Evolutionary conservation across 2,113 vertebrate genomes (phyloP).

Genomic region (Notechis scutatus): DNA sequence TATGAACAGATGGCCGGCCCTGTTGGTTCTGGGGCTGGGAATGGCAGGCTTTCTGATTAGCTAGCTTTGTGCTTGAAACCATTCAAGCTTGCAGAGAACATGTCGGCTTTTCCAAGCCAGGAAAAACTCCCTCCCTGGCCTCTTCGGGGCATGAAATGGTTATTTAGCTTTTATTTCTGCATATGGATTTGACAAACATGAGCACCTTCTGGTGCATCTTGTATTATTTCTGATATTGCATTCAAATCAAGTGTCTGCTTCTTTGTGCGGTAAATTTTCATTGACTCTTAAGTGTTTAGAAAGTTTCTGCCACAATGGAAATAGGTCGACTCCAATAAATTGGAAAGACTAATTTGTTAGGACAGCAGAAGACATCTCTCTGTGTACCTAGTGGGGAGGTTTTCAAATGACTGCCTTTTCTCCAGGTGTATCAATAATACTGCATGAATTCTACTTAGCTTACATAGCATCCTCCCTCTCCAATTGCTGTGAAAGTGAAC

Average conservation of each 20-base stretch:
- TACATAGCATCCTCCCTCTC: neutral
- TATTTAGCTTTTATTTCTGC: neutral
- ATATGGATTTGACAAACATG: neutral
- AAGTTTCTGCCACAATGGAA: neutral
- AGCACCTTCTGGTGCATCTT: neutral
- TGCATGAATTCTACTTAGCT: neutral
- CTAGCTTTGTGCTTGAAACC: conserved; percentile 55
- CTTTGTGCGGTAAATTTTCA: neutral
- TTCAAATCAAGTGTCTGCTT: neutral
- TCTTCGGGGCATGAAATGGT: neutral
- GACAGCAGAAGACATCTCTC: neutral
- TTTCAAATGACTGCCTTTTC: neutral
- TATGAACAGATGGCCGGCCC: conserved; percentile 60
- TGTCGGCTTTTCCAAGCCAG: conserved; percentile 30
- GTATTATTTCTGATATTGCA: fast-evolving
- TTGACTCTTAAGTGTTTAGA: neutral
- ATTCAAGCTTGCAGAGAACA: conserved; percentile 44
- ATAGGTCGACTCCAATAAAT: neutral
- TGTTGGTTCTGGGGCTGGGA: conserved; percentile 48
- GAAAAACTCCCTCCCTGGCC: neutral
- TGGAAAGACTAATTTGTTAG: neutral
- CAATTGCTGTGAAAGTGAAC: neutral
- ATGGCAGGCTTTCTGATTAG: conserved; percentile 56
- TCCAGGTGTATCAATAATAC: neutral
- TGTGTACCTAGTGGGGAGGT: fast-evolving